Evolutionary conservation across 2,113 vertebrate genomes (phyloP).

Genomic region (Chionis minor): DNA sequence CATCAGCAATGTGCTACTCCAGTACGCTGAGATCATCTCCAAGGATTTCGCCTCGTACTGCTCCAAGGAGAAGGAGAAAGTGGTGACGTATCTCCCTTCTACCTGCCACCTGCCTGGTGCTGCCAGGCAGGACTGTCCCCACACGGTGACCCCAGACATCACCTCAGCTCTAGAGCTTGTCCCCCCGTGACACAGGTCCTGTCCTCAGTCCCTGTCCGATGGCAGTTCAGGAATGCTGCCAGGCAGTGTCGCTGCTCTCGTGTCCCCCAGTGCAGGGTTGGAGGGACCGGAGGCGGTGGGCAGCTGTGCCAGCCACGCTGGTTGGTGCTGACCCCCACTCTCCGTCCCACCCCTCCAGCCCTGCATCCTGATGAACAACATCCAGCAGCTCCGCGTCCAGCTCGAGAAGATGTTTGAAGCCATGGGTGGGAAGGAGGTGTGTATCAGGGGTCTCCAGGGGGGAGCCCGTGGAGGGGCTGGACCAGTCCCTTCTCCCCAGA

Average conservation of each 20-base stretch:
- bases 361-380: conserved; percentile 99
- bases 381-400: conserved; percentile 95
- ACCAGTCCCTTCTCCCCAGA: neutral
- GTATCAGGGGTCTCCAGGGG: neutral
- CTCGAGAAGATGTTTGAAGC: conserved; percentile 98
- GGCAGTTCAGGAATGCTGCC: neutral
- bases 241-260: accelerated
- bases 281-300: neutral
- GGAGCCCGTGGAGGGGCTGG: neutral
- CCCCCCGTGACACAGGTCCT: accelerated
- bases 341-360: conserved; percentile 68
- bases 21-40: conserved; percentile 94
- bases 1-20: conserved; percentile 96
- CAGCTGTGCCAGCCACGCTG: neutral
- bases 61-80: conserved; percentile 95
- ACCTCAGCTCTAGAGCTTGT: neutral
- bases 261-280: neutral
- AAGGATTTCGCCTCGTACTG: conserved; percentile 93
- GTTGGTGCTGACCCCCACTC: neutral
- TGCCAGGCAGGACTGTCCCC: neutral
- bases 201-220: accelerated
- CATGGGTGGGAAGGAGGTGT: conserved; percentile 94
- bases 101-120: neutral
- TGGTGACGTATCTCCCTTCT: conserved; percentile 71
- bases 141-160: neutral